Conservation (phyloP, 2,797 vertebrate genomes). For the Hylomyscus alleni region DNA sequence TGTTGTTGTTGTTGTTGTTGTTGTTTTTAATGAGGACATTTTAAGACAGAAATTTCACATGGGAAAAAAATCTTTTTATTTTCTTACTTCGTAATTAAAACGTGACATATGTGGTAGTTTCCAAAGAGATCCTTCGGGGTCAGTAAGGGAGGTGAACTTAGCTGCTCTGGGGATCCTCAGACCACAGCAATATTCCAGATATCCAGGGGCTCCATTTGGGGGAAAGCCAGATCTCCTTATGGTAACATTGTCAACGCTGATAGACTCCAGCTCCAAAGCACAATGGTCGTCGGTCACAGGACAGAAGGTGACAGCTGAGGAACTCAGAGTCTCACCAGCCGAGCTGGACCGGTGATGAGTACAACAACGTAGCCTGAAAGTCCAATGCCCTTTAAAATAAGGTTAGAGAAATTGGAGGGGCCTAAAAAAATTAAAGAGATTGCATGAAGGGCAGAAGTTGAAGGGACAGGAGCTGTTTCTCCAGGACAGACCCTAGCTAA, state of each 20-base stretch:
- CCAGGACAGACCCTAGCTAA: background rate
- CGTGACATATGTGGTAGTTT: slow-evolving; percentile 60
- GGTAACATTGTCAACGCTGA: background rate
- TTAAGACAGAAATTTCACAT: slow-evolving; percentile 49
- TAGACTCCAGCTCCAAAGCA: background rate
- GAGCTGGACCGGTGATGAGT: no score
- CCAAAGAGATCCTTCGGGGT: slow-evolving; percentile 10
- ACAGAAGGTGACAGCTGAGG: background rate
- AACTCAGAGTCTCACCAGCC: background rate
- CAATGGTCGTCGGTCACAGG: background rate
- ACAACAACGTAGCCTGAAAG: background rate
- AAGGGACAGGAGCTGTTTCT: background rate
- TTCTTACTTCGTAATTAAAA: slow-evolving; percentile 56
- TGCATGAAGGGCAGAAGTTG: background rate
- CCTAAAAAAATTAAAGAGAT: background rate
- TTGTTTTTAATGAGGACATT: background rate
- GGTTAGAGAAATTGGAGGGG: background rate
- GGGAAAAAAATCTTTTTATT: slow-evolving; percentile 57
- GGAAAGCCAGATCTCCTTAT: background rate
- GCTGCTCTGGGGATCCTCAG: background rate
- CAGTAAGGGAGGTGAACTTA: background rate
- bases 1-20: no score
- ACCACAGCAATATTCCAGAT: background rate
- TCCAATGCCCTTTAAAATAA: background rate
- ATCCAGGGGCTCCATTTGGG: slow-evolving; percentile 47